These are phyloP conservation scores for Xestoiulus laeticollis DNA, from an alignment of 2,888 invertebrate genomes.

Conservation along the genomic window DNA sequence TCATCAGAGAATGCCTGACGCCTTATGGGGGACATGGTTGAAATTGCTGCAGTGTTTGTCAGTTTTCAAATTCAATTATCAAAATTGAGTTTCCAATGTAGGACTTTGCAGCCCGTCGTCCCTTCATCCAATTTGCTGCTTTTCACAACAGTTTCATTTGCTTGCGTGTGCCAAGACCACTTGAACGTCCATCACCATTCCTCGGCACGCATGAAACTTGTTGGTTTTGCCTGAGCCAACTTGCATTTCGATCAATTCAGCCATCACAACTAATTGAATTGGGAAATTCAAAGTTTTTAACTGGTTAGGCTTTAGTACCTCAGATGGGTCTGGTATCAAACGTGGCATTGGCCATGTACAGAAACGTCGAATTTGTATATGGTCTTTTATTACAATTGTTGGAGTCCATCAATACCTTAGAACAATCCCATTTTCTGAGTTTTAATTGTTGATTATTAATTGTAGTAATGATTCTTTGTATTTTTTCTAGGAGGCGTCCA, in stretches of 20 bases:
- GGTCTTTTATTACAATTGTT: no score
- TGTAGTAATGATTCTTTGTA: no score
- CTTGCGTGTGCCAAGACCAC: not conserved
- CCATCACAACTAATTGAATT: not conserved
- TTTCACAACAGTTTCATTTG: not conserved
- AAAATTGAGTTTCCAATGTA: not conserved
- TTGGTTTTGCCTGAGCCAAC: not conserved
- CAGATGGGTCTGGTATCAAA: no score
- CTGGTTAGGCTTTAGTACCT: no score
- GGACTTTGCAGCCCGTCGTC: not conserved
- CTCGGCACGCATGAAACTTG: not conserved
- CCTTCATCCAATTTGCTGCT: not conserved
- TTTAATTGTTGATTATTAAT: no score
- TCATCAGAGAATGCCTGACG: not conserved
- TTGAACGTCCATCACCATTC: not conserved
- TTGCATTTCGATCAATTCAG: not conserved
- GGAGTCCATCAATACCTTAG: no score
- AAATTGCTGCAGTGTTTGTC: not conserved
- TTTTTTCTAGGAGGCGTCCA: not conserved
- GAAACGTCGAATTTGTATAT: no score
- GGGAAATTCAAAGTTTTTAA: not conserved
- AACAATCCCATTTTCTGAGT: no score
- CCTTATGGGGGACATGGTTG: no score
- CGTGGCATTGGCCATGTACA: no score
- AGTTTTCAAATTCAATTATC: slow-evolving; percentile 9